Evolutionary conservation across 2,888 invertebrate species (phyloP).

Genomic region (Pasiphila rectangulata): DNA sequence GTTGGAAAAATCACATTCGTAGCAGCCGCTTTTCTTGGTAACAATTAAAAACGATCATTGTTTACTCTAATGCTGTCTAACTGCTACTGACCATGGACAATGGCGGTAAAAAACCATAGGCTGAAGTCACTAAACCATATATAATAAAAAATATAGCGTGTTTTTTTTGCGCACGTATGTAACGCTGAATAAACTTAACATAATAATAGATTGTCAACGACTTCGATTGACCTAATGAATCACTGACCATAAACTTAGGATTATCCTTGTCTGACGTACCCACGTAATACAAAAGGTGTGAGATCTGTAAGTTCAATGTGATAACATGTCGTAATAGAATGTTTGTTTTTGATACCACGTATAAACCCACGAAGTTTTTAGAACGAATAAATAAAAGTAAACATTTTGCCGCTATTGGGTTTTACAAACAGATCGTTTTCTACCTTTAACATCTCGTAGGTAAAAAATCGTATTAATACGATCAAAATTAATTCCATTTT

Average conservation of each 20-base stretch:
- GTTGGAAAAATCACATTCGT: constrained; percentile 50
- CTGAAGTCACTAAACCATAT: constrained; percentile 42
- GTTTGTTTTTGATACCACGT: constrained; percentile 33
- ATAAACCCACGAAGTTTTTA: constrained; percentile 36
- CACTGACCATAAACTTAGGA: constrained; percentile 67
- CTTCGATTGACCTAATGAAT: constrained; percentile 75
- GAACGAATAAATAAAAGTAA: background rate
- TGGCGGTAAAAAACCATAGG: constrained; percentile 43
- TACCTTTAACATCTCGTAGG: too few relatives aligned
- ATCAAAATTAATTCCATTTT: background rate
- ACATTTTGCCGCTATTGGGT: too few relatives aligned
- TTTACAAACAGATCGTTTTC: too few relatives aligned
- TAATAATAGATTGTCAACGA: constrained; percentile 71
- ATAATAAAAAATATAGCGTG: constrained; percentile 38
- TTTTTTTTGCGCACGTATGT: constrained; percentile 45
- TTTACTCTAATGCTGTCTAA: constrained; percentile 48
- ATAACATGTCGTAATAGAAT: constrained; percentile 40
- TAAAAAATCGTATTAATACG: background rate
- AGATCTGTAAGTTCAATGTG: constrained; percentile 44
- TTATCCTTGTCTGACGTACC: constrained; percentile 74
- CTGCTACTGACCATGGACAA: constrained; percentile 49
- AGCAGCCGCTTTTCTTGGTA: constrained; percentile 56
- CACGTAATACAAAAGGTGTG: constrained; percentile 62
- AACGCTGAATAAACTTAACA: constrained; percentile 60
- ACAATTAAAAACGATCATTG: constrained; percentile 61